These are phyloP conservation scores for Eonycteris spelaea DNA, from an alignment of 2,113 vertebrate genomes.

Conservation along the genomic window DNA sequence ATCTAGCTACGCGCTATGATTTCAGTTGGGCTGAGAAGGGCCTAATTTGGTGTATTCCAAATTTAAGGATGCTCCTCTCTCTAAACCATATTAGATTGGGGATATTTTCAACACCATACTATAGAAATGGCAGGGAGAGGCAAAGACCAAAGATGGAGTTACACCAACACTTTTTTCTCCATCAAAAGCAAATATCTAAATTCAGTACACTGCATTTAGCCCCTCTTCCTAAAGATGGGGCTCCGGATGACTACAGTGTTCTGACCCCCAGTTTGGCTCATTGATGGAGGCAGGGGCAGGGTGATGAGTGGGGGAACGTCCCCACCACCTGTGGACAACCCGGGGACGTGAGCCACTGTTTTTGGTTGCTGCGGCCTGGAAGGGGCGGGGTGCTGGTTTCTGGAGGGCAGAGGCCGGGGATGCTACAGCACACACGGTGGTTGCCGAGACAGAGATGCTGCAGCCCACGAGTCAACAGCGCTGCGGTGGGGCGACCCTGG, in stretches of 20 bases:
- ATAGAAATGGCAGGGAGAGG: neutral
- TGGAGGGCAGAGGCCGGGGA: neutral
- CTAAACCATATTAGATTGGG: neutral
- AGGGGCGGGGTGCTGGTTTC: neutral
- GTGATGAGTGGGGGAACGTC: rapidly evolving
- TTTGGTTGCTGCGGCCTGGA: too few species aligned
- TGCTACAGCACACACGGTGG: rapidly evolving
- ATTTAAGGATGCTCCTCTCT: neutral
- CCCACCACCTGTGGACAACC: neutral
- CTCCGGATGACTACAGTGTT: neutral
- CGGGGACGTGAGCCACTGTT: neutral
- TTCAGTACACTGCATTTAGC: neutral
- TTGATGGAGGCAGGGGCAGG: rapidly evolving
- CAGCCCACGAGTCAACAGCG: too few species aligned
- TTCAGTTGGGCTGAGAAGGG: neutral
- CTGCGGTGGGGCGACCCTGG: too few species aligned
- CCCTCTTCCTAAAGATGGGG: neutral
- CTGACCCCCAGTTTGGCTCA: neutral
- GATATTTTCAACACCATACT: neutral
- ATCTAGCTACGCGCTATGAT: rapidly evolving
- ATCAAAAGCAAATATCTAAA: neutral
- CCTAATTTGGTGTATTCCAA: neutral
- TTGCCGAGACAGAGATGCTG: neutral
- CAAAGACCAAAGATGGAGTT: neutral
- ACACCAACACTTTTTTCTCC: neutral